Conservation (phyloP, 2,797 vertebrate genomes). For the Danio choprae region DNA sequence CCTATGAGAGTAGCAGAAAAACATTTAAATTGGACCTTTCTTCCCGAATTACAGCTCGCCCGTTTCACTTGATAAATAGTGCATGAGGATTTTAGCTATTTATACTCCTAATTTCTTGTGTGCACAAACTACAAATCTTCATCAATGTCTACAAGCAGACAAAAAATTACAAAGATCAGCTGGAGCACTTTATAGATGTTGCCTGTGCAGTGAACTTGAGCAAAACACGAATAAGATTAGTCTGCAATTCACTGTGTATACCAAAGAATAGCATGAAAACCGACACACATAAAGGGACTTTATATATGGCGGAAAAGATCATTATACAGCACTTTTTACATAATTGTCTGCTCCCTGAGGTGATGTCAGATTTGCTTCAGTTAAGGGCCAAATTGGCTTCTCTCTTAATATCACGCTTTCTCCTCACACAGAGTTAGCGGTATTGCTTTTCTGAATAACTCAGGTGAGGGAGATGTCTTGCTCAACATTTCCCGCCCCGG, state of each 20-base stretch:
- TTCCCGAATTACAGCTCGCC: conserved; percentile 72
- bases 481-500: conserved; percentile 35
- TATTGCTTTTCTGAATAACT: conserved; percentile 27
- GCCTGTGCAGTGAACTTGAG: conserved; percentile 8
- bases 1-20: not conserved
- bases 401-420: conserved; percentile 10
- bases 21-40: conserved; percentile 61
- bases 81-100: conserved; percentile 73
- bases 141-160: conserved; percentile 13
- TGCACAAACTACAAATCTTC: conserved; percentile 39
- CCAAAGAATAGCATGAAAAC: conserved; percentile 1
- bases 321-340: conserved; percentile 36
- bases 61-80: conserved; percentile 73
- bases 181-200: not conserved
- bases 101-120: conserved; percentile 63
- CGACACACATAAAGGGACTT: conserved; percentile 7
- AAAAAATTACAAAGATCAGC: not conserved
- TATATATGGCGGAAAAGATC: conserved; percentile 3
- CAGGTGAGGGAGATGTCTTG: conserved; percentile 32
- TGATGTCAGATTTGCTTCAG: conserved; percentile 32
- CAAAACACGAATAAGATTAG: not conserved
- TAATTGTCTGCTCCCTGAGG: conserved; percentile 32
- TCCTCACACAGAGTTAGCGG: conserved; percentile 1
- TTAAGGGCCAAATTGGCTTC: conserved; percentile 30
- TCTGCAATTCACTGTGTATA: not conserved